A percentile compares a stretch with the other conserved stretches of the same genome.
phyloP scores from a whole-genome alignment of 2,888 invertebrate species.

The Leucoma salicis region DNA sequence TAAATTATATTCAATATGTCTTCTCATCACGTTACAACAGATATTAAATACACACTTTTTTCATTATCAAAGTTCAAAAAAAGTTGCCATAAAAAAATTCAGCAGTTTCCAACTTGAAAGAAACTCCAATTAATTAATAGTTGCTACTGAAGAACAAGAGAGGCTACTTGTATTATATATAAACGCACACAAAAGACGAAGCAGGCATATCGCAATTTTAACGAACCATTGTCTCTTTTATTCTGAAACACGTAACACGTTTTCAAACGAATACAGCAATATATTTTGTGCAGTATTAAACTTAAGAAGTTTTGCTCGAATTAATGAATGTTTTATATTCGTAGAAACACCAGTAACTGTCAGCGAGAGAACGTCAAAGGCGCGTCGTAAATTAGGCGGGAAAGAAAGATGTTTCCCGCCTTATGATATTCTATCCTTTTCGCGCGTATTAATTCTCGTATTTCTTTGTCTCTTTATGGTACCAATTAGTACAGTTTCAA shows the following conservation, averaged over 20 bases:
- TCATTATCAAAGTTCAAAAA: conserved; percentile 34
- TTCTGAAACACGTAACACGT: conserved; percentile 39
- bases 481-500: conserved; percentile 64
- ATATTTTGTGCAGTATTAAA: conserved; percentile 53
- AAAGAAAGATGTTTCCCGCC: conserved; percentile 76
- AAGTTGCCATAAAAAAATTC: conserved; percentile 30
- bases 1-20: conserved; percentile 10
- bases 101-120: conserved; percentile 32
- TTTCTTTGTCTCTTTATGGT: conserved; percentile 44
- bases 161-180: conserved; percentile 52
- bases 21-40: conserved; percentile 18
- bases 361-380: conserved; percentile 52
- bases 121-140: conserved; percentile 46
- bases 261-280: conserved; percentile 50
- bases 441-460: conserved; percentile 21
- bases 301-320: conserved; percentile 48
- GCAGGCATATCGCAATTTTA: conserved; percentile 45
- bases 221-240: conserved; percentile 73
- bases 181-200: conserved; percentile 32
- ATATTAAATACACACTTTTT: conserved; percentile 31
- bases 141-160: conserved; percentile 41
- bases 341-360: conserved; percentile 60
- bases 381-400: conserved; percentile 52
- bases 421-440: conserved; percentile 42
- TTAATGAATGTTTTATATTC: conserved; percentile 71